Percentiles rank a stretch among this genome's conserved stretches.
Evolutionary conservation across 1,140 invertebrate species (phyloP).

Genomic region (Brachionus rubens): DNA sequence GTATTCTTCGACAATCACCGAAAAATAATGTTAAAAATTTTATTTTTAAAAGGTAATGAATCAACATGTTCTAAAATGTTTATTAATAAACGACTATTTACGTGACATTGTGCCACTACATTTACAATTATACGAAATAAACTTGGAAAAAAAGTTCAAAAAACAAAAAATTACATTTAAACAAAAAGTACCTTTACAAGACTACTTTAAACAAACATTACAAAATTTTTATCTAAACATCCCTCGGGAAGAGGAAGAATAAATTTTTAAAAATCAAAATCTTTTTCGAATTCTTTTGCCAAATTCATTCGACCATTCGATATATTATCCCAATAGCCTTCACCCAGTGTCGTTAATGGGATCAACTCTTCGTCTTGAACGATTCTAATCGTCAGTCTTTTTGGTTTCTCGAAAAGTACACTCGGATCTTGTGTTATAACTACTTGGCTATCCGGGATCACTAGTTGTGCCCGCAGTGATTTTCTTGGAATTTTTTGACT

Average conservation of each 20-base stretch:
- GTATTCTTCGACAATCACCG: too few species aligned
- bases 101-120: conserved; percentile 21
- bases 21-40: too few species aligned
- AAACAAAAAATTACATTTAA: conserved; percentile 27
- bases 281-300: conserved; percentile 4
- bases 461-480: neutral
- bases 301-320: conserved; percentile 15
- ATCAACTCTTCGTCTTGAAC: conserved; percentile 15
- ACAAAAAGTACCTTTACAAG: neutral
- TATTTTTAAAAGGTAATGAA: neutral
- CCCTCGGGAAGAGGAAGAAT: neutral
- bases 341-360: neutral
- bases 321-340: conserved; percentile 1
- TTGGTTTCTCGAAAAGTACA: neutral
- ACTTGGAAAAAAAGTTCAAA: conserved; percentile 34
- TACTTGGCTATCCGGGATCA: neutral
- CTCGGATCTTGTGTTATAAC: neutral
- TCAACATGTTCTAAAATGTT: neutral
- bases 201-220: conserved; percentile 39
- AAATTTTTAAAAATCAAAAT: conserved; percentile 40
- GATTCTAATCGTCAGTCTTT: conserved; percentile 5
- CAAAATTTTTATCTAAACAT: conserved; percentile 29
- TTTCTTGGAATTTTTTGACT: neutral
- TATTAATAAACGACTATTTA: conserved; percentile 22
- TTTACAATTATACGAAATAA: conserved; percentile 33